A percentile compares a stretch with the other conserved stretches of the same genome.
Conservation (phyloP, 23 tunicate genomes). For the Trididemnum nubilum region DNA sequence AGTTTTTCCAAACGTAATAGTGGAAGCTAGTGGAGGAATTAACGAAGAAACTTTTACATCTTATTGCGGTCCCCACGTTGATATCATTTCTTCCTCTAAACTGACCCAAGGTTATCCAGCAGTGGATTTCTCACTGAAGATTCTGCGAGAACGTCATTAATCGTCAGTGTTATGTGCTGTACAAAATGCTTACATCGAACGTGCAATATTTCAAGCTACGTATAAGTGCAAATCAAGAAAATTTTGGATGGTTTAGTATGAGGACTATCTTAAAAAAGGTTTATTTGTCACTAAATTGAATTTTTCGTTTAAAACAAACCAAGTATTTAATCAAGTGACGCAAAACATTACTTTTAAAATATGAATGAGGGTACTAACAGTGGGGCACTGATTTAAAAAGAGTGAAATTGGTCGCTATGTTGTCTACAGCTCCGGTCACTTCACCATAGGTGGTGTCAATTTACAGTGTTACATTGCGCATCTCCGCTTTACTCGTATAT, state of each 20-base stretch:
- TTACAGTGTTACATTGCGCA: too few relatives aligned
- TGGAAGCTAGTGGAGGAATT: conserved; percentile 85
- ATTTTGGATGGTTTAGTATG: too few relatives aligned
- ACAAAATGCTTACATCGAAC: too few relatives aligned
- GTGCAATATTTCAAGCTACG: too few relatives aligned
- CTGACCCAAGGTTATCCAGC: conserved; percentile 66
- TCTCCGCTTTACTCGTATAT: too few relatives aligned
- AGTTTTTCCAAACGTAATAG: conserved; percentile 37
- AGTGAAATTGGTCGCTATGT: too few relatives aligned
- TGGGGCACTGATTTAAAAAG: background rate
- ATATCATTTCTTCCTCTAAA: conserved; percentile 70
- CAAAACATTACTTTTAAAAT: background rate
- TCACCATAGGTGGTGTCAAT: too few relatives aligned
- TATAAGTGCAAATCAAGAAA: too few relatives aligned
- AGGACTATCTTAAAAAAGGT: too few relatives aligned
- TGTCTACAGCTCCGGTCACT: too few relatives aligned
- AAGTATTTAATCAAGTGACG: background rate
- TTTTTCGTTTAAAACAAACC: background rate
- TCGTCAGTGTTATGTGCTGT: too few relatives aligned
- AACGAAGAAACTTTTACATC: conserved; percentile 32
- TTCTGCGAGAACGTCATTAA: conserved; percentile 29
- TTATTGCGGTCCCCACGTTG: conserved; percentile 56
- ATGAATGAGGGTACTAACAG: background rate
- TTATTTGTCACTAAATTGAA: too few relatives aligned
- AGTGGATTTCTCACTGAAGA: conserved; percentile 71